Evolutionary conservation across 2,888 invertebrate genomes (phyloP), one percentile per base, ranked within the genome.

Genomic region (Pseudococcus jackbeardsleyi): DNA sequence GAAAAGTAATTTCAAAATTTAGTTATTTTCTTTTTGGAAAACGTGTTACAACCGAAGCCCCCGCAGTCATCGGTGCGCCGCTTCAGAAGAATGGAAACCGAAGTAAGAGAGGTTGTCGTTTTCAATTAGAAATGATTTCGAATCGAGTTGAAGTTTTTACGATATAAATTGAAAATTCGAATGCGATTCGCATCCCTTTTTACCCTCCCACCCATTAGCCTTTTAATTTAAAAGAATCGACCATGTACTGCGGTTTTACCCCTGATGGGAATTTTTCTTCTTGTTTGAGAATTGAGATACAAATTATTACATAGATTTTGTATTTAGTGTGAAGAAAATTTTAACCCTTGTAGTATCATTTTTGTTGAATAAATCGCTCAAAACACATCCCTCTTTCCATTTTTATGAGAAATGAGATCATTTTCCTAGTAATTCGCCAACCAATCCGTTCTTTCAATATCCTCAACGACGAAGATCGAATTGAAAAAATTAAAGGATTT

Each of bases 1-100:
- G 54, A 54, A 54, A 54, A 54, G 54, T 54, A 54, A 54, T 54
- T 54, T 54, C 72, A 17, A 72, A 72, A 72, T 72, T 72, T 72
- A 72, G 72, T 72, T 72, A 72, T 72, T 72, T 72, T 72, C 72
- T 72, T 72, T 54, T 54, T 54, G 15, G 54, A 54, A 42, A 54
- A 54, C 54, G 54, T 54, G 54, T 54, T 54, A 54, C 54, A 54
- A 54, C 54, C 54, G 54, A 54, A n/a, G n/a, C n/a, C 54, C 6
- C 48, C 48, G 48, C 12, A 50, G 48, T 15, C 15, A 50, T 50
- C 48, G 48, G 7, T 33, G 72, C 33, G 54, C 54, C 15, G n/a
- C n/a, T 17, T 15, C 54, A 54, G 2, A 54, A n/a, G 54, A 54
- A 54, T n/a, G 3, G n/a, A 54, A 54, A 54, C 54, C 54, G 1